Evolutionary conservation across 2,797 vertebrate genomes (phyloP), one percentile per base, ranked within the genome.

Genomic region (Darevskia mixta): DNA sequence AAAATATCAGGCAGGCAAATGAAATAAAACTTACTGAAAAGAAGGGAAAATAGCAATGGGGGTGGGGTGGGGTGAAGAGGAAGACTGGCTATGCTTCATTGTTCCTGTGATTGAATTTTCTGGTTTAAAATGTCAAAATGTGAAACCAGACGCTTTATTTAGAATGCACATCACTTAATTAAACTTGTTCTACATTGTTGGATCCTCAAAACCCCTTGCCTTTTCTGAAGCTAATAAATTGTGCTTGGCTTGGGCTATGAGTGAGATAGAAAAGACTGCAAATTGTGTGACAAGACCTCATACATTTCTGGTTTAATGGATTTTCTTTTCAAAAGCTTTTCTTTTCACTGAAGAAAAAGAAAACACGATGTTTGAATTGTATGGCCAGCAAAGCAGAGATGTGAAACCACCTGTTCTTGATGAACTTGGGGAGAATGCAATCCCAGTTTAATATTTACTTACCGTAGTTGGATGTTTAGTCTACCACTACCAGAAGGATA

Each of bases 51-150:
- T 72, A 13, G 69, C 17, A 23, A n/a, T 55, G 15, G 79, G 35
- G 23, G 32, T 38, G 29, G 49, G 25, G 29, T 8, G 20, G 35
- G 11, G 38, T 35, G 64, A 6, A 75, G 23, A 45, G 29, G 85
- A 90, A 92, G 92, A 88, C 91, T 55, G 75, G 55, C 7, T 89
- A 38, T 87, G 67, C 49, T 89, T 92, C 85, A 73, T 90, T 95
- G 58, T 92, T 93, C 11, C 7, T 88, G 13, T 88, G 90, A 93
- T 17, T 91, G 78, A 78, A 93, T 92, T 93, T 94, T 94, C 69
- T 86, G 0, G 0, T 92, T 86, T 92, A 38, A 94, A 93, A 93
- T 90, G 49, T 79, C 91, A 89, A 79, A 38, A 89, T 45, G 86
- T 66, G 58, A 90, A 93, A 82, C 8, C 0, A 18, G 87, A 93